Percentiles rank a stretch among this genome's conserved stretches.
These are phyloP conservation scores for Sebastes hubbsi DNA, from an alignment of 2,797 vertebrate species.

Conservation along the genomic window DNA sequence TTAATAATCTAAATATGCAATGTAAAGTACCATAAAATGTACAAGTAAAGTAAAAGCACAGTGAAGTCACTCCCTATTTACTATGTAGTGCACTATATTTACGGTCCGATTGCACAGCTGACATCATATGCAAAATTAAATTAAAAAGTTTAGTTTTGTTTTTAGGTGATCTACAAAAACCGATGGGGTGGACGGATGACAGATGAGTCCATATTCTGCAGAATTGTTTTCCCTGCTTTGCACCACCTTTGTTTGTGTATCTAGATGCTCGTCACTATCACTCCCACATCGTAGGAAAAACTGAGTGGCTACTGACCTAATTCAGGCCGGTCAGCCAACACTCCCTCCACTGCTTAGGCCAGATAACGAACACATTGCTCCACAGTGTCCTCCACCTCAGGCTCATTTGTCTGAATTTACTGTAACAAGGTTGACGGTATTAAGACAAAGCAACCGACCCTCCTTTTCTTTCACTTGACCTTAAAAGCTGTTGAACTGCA, in stretches of 20 bases:
- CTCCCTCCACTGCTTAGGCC: slow-evolving; percentile 36
- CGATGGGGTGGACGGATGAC: background rate
- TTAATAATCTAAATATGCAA: too few relatives aligned
- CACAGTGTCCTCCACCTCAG: slow-evolving; percentile 14
- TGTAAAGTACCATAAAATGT: too few relatives aligned
- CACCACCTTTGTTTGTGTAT: slow-evolving; percentile 25
- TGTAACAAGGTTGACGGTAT: background rate
- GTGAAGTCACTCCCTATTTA: background rate
- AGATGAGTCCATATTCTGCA: background rate
- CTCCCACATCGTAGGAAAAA: slow-evolving; percentile 58
- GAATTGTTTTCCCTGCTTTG: background rate
- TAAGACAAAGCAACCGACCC: background rate
- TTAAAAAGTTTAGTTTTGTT: background rate
- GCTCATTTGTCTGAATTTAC: slow-evolving; percentile 29
- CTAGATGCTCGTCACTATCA: slow-evolving; percentile 22
- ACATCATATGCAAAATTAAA: background rate
- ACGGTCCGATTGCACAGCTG: background rate
- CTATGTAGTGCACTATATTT: background rate
- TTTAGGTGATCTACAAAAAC: background rate
- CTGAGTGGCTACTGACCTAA: slow-evolving; percentile 57
- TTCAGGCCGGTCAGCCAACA: slow-evolving; percentile 26
- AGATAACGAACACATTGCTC: slow-evolving; percentile 41
- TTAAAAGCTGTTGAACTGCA: slow-evolving; percentile 1
- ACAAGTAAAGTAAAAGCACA: too few relatives aligned
- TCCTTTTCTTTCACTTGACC: slow-evolving; percentile 9